These are phyloP conservation scores for Polypedilum pembai DNA, from an alignment of 1,140 invertebrate genomes.

Conservation along the genomic window DNA sequence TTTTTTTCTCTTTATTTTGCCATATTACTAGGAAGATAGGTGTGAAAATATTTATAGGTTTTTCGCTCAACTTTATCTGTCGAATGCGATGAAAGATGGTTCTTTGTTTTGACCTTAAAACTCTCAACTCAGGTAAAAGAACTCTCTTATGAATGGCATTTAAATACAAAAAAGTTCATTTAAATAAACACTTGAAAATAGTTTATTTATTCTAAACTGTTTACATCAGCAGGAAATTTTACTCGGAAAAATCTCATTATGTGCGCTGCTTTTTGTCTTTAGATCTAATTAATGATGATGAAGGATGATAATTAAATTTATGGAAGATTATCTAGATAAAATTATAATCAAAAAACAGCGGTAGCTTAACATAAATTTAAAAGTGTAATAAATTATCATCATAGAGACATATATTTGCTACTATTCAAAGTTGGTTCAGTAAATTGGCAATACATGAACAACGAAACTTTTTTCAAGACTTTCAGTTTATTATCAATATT, in stretches of 20 bases:
- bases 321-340: neutral
- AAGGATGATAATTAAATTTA: slow-evolving; percentile 14
- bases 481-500: no score
- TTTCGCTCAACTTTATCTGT: neutral
- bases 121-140: no score
- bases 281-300: neutral
- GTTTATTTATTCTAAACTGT: neutral
- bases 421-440: neutral
- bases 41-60: no score
- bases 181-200: neutral
- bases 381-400: slow-evolving; percentile 14
- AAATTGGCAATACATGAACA: neutral
- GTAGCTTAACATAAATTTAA: neutral
- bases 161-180: neutral
- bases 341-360: neutral
- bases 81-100: neutral
- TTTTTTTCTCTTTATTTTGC: no score
- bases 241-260: no score
- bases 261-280: neutral
- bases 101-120: neutral
- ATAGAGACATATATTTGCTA: neutral
- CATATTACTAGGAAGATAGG: no score
- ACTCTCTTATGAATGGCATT: no score
- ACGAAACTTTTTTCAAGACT: neutral
- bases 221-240: neutral